Evolutionary conservation across 2,113 vertebrate genomes (phyloP), one percentile per base, ranked within the genome.

Genomic region (Scolopax mira): DNA sequence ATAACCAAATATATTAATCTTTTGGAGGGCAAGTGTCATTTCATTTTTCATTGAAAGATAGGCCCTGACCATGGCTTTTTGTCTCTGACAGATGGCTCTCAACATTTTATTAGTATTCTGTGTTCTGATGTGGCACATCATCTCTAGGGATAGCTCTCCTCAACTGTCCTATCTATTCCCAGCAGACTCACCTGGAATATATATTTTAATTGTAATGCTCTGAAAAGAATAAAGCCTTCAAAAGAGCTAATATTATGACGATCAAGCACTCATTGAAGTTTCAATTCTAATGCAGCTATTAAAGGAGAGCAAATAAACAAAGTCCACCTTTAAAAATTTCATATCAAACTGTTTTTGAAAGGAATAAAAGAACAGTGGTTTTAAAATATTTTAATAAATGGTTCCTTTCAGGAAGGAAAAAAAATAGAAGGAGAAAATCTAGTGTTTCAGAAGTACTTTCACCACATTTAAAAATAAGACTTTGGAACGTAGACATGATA

Each of bases 31-130:
- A 96, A 91, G 51, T 73, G 72, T 95, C 2, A 93, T 84, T 96
- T 90, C 61, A 92, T 92, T 95, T 96, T 94, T 93, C 90, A 93
- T 86, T 86, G 83, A 90, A 94, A 95, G 73, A 93, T 51, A 94
- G 90, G 92, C 44, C 79, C 92, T 95, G 85, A 88, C 86, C 85
- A 93, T 46, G 65, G 46, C 65, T 96, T 97, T 96, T 87, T 95
- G 88, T 88, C 83, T 96, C 77, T 94, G 90, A 93, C 88, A 97
- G 88, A 94, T 92, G 80, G 79, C 57, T 92, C 88, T 92, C 93
- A 90, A 72, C 64, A 77, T 95, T 96, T 92, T 96, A 93, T 94
- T 96, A 96, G 79, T 79, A 96, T 94, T 95, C 88, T 88, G 48
- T 81, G 82, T 69, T 94, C 64, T 86, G 83, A 85, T 85, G 87